phyloP scores from a whole-genome alignment of 2,113 vertebrate species.

The Sorex araneus region DNA sequence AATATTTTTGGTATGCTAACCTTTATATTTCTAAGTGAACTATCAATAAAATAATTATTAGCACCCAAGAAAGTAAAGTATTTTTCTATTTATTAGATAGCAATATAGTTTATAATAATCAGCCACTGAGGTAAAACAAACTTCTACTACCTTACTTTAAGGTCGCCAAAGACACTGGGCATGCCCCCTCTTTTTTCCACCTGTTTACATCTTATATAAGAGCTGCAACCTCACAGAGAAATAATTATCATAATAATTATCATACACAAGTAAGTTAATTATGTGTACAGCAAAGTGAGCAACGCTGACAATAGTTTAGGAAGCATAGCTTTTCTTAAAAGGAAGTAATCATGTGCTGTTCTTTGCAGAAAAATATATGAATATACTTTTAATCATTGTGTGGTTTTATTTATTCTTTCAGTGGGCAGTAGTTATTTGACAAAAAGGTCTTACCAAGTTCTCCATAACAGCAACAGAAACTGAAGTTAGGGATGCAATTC shows the following conservation, averaged over 20 bases:
- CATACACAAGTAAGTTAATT: conserved; percentile 50
- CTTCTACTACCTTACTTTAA: not conserved
- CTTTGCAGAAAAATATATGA: conserved; percentile 35
- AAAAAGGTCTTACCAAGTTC: conserved; percentile 61
- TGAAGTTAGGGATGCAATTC: conserved; percentile 52
- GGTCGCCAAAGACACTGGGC: conserved; percentile 7
- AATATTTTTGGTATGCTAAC: too few relatives aligned
- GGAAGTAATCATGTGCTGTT: not conserved
- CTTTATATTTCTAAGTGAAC: too few relatives aligned
- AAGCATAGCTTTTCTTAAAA: conserved; percentile 60
- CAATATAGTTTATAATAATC: too few relatives aligned
- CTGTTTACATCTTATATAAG: conserved; percentile 41
- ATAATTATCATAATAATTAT: not conserved
- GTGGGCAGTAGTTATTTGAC: not conserved
- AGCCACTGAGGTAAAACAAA: too few relatives aligned
- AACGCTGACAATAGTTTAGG: conserved; percentile 23
- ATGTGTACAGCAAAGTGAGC: not conserved
- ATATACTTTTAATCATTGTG: conserved; percentile 31
- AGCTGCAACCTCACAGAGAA: conserved; percentile 47
- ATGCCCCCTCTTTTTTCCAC: conserved; percentile 39
- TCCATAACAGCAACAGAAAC: conserved; percentile 51
- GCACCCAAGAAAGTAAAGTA: too few relatives aligned
- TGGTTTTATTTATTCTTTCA: conserved; percentile 70
- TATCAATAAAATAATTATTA: too few relatives aligned
- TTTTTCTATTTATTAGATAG: too few relatives aligned